Evolutionary conservation across 2,113 vertebrate species (phyloP).

Genomic region (Lontra canadensis): DNA sequence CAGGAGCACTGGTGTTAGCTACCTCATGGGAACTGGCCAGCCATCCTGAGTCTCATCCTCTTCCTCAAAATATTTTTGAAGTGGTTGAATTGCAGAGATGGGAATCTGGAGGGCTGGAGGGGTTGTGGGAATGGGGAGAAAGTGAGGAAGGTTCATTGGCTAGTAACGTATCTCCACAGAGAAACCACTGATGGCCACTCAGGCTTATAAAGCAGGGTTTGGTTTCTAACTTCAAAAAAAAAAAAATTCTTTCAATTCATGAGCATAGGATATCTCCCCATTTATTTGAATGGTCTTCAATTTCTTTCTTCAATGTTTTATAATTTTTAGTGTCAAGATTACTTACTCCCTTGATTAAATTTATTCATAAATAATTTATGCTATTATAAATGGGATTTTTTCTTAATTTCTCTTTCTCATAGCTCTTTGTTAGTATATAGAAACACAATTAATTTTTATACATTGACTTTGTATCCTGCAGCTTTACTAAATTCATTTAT

Average conservation of each 20-base stretch:
- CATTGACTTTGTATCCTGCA: neutral
- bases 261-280: neutral
- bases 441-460: neutral
- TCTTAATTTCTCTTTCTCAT: neutral
- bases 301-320: neutral
- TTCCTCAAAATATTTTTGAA: slow-evolving; percentile 71
- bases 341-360: neutral
- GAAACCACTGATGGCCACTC: neutral
- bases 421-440: neutral
- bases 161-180: slow-evolving; percentile 53
- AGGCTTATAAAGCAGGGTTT: neutral
- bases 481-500: neutral
- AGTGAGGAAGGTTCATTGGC: slow-evolving; percentile 45
- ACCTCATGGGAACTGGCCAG: slow-evolving; percentile 61
- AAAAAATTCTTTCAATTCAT: neutral
- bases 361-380: neutral
- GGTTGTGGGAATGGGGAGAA: slow-evolving; percentile 23
- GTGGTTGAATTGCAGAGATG: slow-evolving; percentile 46
- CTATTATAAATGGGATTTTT: neutral
- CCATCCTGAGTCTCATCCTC: slow-evolving; percentile 29
- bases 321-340: neutral
- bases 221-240: neutral
- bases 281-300: neutral
- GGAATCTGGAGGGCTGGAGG: slow-evolving; percentile 27
- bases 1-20: slow-evolving; percentile 57